A percentile compares a stretch with the other conserved stretches of the same genome.
phyloP scores from a whole-genome alignment of 1,140 invertebrate species.

The Chlorops oryzae region DNA sequence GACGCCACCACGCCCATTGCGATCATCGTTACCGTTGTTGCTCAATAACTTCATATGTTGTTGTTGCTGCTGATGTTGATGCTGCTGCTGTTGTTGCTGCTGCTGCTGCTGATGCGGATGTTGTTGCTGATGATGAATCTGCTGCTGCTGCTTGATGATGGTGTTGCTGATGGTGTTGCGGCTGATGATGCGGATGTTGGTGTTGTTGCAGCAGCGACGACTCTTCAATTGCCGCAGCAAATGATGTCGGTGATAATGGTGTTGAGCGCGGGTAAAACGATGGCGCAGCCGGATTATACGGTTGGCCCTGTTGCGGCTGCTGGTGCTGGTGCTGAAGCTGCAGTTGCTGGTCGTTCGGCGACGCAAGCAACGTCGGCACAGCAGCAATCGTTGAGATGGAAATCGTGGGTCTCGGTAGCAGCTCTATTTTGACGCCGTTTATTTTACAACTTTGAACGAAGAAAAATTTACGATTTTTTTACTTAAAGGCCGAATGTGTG shows the following conservation, averaged over 20 bases:
- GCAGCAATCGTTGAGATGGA: constrained; percentile 45
- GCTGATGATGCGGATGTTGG: constrained; percentile 11
- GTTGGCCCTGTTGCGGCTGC: constrained; percentile 16
- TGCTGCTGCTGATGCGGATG: constrained; percentile 13
- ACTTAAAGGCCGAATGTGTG: too few relatives aligned
- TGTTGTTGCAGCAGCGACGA: background rate
- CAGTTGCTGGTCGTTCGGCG: constrained; percentile 20
- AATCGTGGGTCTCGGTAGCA: constrained; percentile 42
- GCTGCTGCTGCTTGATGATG: constrained; percentile 16
- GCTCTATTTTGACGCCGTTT: constrained; percentile 47
- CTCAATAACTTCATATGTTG: constrained; percentile 48
- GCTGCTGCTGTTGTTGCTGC: constrained; percentile 22
- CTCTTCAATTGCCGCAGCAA: constrained; percentile 4
- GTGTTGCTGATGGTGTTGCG: constrained; percentile 25
- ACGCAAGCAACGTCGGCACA: too few relatives aligned
- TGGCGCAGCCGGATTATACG: constrained; percentile 18
- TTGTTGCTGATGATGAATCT: constrained; percentile 14
- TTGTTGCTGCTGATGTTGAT: constrained; percentile 24
- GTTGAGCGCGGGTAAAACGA: constrained; percentile 13
- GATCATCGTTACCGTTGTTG: constrained; percentile 44
- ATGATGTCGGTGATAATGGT: constrained; percentile 4
- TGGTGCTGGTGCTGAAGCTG: constrained; percentile 9
- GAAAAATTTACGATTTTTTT: constrained; percentile 22
- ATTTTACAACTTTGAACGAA: constrained; percentile 29
- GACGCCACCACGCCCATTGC: constrained; percentile 40